phyloP scores from a whole-genome alignment of 2,113 vertebrate species.

The Ivindomyrus marchei region DNA sequence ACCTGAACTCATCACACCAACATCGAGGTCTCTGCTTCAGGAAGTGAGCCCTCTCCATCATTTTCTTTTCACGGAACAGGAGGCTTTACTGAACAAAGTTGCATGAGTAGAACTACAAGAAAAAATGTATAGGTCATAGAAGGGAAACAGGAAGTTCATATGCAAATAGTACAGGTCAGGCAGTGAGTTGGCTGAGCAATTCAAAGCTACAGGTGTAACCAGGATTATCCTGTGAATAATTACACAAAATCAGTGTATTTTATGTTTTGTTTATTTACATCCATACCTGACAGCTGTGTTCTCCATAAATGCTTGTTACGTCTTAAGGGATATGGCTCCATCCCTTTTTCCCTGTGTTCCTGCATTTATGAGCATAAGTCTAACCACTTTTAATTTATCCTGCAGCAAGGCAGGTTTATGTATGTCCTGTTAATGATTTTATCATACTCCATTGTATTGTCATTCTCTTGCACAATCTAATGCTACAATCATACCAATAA shows the following conservation, averaged over 20 bases:
- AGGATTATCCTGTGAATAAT: not conserved
- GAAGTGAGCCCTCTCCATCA: not conserved
- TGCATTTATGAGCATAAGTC: not conserved
- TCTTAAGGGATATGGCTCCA: not conserved
- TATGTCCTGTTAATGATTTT: not conserved
- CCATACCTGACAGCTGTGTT: not conserved
- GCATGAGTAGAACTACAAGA: not conserved
- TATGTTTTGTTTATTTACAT: not conserved
- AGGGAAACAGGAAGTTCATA: not conserved
- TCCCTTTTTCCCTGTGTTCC: not conserved
- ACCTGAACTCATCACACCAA: not conserved
- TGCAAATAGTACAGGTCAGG: not conserved
- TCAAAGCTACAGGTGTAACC: not conserved
- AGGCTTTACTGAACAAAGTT: not conserved
- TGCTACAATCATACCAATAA: not conserved
- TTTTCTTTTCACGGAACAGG: not conserved
- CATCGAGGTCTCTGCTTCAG: not conserved
- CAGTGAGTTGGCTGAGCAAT: not conserved
- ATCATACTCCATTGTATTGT: not conserved
- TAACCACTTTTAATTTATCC: not conserved
- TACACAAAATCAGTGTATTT: not conserved
- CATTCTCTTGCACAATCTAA: not conserved
- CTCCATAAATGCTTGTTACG: not conserved
- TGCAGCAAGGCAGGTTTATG: not conserved
- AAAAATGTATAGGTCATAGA: not conserved